Evolutionary conservation across 1,140 invertebrate species (phyloP), one percentile per base, ranked within the genome.

Genomic region (Maniola jurtina): DNA sequence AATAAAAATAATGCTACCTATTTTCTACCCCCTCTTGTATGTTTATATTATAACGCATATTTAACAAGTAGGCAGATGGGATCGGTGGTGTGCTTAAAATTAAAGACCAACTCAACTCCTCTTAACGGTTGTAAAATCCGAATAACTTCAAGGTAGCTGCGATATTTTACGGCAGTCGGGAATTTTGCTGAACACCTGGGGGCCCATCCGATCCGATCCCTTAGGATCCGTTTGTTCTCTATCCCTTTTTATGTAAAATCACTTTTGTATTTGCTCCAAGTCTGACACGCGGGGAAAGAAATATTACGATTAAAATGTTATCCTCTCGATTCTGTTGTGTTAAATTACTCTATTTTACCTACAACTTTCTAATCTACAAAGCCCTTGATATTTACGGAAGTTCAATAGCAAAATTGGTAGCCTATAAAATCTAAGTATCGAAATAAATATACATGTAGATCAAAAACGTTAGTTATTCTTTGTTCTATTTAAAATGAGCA

Each of bases 161-260:
- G 64, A 65, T 65, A 54, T 65, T 59, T 65, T 47, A 65, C 47
- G 25, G 48, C 14, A 59, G 57, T 14, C 33, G 13, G 47, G 36
- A 65, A 52, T 65, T 65, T 65, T 59, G 52, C 59, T 60, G 59
- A 65, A 52, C 64, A 65, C 64, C 64, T 65, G 64, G 47, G 64
- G 47, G 64, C 36, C 56, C 40, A 34, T 47, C 25, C 25, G 25
- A 25, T 11, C 14, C 33, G 50, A 65, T 65, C 64, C 57, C 64
- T 11, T 14, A 25, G 16, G 56, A 52, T 34, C 9, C 40, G 34
- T 65, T 59, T 59, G 15, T 65, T 34, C 34, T 60, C 25, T 52
- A 45, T 54, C 15, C 13, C 9, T 55, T 40, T 6, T 14, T 15
- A 59, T 50, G 48, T 59, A 33, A 59, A 14, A 50, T 36, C 25